Conservation (phyloP, 2,113 vertebrate species). For the Mus pahari region DNA sequence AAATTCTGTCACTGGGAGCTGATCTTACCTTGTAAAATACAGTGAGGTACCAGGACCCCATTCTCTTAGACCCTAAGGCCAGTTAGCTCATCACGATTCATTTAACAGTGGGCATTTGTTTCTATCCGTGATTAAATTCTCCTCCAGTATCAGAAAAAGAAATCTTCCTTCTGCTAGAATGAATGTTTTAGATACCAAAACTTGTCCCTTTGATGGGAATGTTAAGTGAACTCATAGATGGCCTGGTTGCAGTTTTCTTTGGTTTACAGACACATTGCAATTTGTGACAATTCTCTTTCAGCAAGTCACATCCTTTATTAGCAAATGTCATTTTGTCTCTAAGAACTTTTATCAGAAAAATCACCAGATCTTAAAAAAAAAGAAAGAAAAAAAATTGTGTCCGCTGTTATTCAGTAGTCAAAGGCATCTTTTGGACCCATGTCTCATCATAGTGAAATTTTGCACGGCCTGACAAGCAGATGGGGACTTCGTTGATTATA, state of each 20-base stretch:
- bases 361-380: neutral
- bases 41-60: neutral
- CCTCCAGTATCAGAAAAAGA: slow-evolving; percentile 16
- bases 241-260: neutral
- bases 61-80: neutral
- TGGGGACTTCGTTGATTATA: slow-evolving; percentile 40
- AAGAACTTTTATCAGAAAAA: slow-evolving; percentile 41
- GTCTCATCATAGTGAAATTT: slow-evolving; percentile 14
- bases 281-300: slow-evolving; percentile 16
- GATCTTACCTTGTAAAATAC: neutral
- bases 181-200: neutral
- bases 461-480: neutral
- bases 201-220: neutral
- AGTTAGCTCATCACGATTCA: neutral
- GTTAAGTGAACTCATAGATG: neutral
- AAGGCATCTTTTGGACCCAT: neutral
- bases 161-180: slow-evolving; percentile 15
- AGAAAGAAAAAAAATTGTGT: neutral
- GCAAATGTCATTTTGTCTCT: slow-evolving; percentile 6
- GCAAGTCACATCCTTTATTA: slow-evolving; percentile 6
- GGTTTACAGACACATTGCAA: neutral
- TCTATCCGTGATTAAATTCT: neutral
- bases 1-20: neutral
- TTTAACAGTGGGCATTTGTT: neutral
- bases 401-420: neutral